Base-by-base conservation (phyloP, 2,888 invertebrate genomes). In the Nymphalis c-album region DNA sequence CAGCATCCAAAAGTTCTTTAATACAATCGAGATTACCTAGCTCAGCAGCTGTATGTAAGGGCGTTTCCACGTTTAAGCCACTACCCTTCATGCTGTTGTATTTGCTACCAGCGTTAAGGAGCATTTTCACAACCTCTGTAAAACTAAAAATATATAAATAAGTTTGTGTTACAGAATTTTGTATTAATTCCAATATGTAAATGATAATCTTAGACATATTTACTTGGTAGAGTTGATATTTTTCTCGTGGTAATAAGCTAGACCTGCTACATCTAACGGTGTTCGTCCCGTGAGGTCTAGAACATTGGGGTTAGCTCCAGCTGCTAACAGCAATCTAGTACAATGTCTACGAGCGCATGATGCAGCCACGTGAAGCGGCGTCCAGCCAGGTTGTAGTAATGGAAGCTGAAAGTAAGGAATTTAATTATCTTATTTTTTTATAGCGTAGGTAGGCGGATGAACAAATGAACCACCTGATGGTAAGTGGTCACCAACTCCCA, bases 341-440 rank as follows among this genome's bases (percentile, higher is more conserved):
- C 93, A 93, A 58, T 92, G 89, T 1, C 80, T 78, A 31, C 93
- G 85, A 0, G 92, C 91, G 68, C 93, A 90, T 2, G 93, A 87
- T 18, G 93, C 88, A 0, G 94, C 94, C 8, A 94, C 90, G 76
- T 95, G 95, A 0, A 95, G 88, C 0, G 95, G 93, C 0, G 94
- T 94, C 87, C 94, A 94, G 3, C 94, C 94, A 0, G 86, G 80
- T 79, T 91, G 87, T 63, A 93, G 80, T 0, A 87, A 74, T 0
- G 93, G 88, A 20, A 93, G 68, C 93, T 93, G 76, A 10, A 58
- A 53, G 18, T 10, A 40, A 40, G 1, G 40, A 40, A 10, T 13
- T 40, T 40, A 13, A 13, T 40, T 26, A n/a, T n/a, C n/a, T n/a
- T n/a, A n/a, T n/a, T n/a, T n/a, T n/a, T n/a, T n/a, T n/a, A n/a